Percentiles rank a stretch among this genome's conserved stretches.
phyloP scores from a whole-genome alignment of 2,113 vertebrate genomes.

The Semicossyphus pulcher region DNA sequence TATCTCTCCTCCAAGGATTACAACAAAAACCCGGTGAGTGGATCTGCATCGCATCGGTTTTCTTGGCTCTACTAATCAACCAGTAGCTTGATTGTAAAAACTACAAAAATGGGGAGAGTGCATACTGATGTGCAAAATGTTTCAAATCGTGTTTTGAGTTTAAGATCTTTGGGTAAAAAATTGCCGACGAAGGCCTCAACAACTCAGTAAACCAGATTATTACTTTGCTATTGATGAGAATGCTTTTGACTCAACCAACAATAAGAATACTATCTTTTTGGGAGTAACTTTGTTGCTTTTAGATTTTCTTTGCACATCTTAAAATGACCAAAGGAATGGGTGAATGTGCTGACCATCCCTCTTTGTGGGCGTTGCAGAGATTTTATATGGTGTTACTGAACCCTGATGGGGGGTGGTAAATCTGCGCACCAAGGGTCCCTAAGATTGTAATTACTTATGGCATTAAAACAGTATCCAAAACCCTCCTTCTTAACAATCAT shows the following conservation, averaged over 20 bases:
- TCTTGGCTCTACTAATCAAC: slow-evolving; percentile 48
- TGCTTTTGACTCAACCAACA: slow-evolving; percentile 1
- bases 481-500: neutral
- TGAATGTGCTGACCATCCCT: slow-evolving; percentile 76
- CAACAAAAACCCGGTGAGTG: slow-evolving; percentile 80
- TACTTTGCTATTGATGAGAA: slow-evolving; percentile 7
- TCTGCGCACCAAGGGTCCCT: slow-evolving; percentile 37
- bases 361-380: slow-evolving; percentile 56
- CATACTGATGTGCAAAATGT: slow-evolving; percentile 11
- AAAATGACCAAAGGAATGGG: slow-evolving; percentile 55
- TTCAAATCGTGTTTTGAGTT: neutral
- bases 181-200: neutral
- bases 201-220: neutral
- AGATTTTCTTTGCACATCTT: slow-evolving; percentile 27
- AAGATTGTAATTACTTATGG: slow-evolving; percentile 53
- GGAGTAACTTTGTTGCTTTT: slow-evolving; percentile 23
- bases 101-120: neutral
- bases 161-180: neutral
- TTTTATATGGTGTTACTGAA: slow-evolving; percentile 79
- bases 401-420: slow-evolving; percentile 63
- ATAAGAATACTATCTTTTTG: neutral
- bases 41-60: slow-evolving; percentile 48
- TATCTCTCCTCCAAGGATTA: slow-evolving; percentile 70
- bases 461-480: slow-evolving; percentile 21
- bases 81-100: slow-evolving; percentile 24